Evolutionary conservation across 2,797 vertebrate genomes (phyloP), one percentile per base, ranked within the genome.

Genomic region (Argyrosomus regius): DNA sequence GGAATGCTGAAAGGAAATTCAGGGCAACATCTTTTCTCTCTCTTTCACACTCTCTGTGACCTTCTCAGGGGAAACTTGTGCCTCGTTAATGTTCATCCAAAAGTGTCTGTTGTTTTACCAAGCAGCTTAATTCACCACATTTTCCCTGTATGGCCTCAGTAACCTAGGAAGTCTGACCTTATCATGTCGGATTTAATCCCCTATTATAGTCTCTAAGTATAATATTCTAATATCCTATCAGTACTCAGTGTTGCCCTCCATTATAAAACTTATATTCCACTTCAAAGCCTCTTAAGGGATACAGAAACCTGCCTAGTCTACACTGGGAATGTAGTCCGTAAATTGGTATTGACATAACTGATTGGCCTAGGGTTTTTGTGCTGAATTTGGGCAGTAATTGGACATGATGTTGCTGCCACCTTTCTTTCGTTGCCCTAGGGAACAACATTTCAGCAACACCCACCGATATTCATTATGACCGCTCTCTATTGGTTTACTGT

Each of bases 391-490:
- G 62, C 70, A 69, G 72, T 87, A 89, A 90, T 88, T 88, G 89
- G 86, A 89, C 81, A 81, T 85, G 80, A 86, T 89, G 80, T 81
- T 75, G 75, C 65, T 26, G 60, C 81, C 86, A 74, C 87, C 80
- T 86, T 82, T 86, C 61, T 82, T 66, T 8, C 8, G 11, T 78
- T 86, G 81, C 89, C 84, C 77, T 3, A 56, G 81, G 88, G 91
- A 88, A 62, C 82, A 82, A 65, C 80, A 70, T 87, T 85, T 87
- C 84, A 85, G 79, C 66, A 71, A 87, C 85, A 74, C 73, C 84
- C 88, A 86, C 89, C 78, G 73, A 87, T 91, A 90, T 92, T 91
- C 86, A 90, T 91, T 86, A 89, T 82, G 81, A 80, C 28, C 26
- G 31, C 50, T 88, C 82, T 89, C 85, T 80, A 82, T 83, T 76